Evolutionary conservation across 2,797 vertebrate genomes (phyloP).

Genomic region (Euthynnus affinis): DNA sequence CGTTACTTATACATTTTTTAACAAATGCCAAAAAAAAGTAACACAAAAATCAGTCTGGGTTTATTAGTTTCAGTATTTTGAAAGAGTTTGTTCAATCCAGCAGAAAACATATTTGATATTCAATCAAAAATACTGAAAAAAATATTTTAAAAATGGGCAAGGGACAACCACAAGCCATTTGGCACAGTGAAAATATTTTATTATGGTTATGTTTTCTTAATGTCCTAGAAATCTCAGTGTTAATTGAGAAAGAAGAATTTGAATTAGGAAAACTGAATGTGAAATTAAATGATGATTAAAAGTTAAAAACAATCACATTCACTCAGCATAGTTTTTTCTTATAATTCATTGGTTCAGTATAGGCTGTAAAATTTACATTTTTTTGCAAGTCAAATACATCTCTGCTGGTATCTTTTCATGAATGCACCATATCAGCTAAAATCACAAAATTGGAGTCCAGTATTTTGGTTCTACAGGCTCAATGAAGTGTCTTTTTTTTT

Average conservation of each 20-base stretch:
- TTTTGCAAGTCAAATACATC: slow-evolving; percentile 30
- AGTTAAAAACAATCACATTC: neutral
- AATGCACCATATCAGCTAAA: neutral
- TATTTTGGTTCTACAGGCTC: neutral
- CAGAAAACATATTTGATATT: neutral
- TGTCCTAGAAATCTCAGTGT: neutral
- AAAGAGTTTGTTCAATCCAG: neutral
- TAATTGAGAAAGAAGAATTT: slow-evolving; percentile 5
- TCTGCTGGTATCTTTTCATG: neutral
- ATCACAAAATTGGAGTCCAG: neutral
- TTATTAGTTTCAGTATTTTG: neutral
- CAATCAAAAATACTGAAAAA: too few relatives aligned
- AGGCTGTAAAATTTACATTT: neutral
- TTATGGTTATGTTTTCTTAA: neutral
- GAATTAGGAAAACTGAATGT: slow-evolving; percentile 12
- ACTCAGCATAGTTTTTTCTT: neutral
- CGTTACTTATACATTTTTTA: slow-evolving; percentile 38
- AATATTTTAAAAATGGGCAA: neutral
- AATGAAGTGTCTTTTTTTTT: neutral
- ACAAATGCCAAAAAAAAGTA: neutral
- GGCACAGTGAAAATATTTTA: neutral
- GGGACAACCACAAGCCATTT: neutral
- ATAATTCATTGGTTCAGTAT: neutral
- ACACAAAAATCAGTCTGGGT: neutral
- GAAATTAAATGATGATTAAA: neutral